Evolutionary conservation across 2,888 invertebrate genomes (phyloP), one percentile per base, ranked within the genome.

Genomic region (Acrobasis repandana): DNA sequence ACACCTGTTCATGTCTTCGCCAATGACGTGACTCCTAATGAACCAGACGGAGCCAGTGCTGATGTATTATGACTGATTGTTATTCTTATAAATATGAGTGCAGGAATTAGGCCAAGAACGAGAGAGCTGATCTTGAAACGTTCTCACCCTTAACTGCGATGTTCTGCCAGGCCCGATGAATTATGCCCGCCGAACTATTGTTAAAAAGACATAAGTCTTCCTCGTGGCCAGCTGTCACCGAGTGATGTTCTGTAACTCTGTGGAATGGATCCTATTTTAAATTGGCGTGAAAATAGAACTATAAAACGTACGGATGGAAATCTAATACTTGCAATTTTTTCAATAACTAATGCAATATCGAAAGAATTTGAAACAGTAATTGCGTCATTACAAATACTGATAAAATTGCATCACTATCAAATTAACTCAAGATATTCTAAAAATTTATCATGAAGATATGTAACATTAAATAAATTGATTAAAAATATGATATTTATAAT

Each of bases 91-190:
- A 83, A 85, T 88, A 86, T 85, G 82, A 82, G 73, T 79, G 63
- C 63, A 70, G 72, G 73, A 87, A 84, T 76, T 81, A 84, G 89
- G 90, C 87, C 90, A 91, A 89, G 90, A 85, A 65, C 82, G 66
- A 61, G 61, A 71, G 56, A 65, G 67, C 67, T 72, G 80, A 70
- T 84, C 87, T 86, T 86, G 83, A 87, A 80, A 86, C 69, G 83
- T 83, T 84, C 80, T 80, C 81, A 83, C 85, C 80, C 83, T 74
- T 83, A 78, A 80, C 77, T 72, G 73, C 75, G 67, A 66, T 64
- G 67, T 72, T 72, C 72, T 89, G 88, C 88, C 89, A 88, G 81
- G 68, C 63, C 64, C 61, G 63, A 64, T 82, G 82, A 86, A 63
- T 82, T 79, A 85, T 82, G 64, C 69, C 65, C 58, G 62, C 61